Evolutionary conservation across 23 tunicate genomes (phyloP).

Genomic region (Halocynthia roretzi): DNA sequence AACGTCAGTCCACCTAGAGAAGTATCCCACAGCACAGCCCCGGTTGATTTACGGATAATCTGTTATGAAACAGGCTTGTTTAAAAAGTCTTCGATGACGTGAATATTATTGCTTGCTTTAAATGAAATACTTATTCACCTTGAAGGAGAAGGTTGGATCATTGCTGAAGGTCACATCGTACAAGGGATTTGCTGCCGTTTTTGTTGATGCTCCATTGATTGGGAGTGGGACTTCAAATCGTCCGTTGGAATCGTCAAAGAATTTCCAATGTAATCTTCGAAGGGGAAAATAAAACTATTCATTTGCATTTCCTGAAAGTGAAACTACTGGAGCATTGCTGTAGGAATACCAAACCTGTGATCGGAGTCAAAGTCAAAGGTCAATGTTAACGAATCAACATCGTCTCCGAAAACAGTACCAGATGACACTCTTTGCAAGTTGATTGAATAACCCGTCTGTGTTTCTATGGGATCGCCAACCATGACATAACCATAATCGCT

Average conservation of each 20-base stretch:
- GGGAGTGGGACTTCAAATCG: slow-evolving; percentile 86
- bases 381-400: slow-evolving; percentile 53
- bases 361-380: slow-evolving; percentile 81
- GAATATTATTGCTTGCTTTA: background rate
- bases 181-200: slow-evolving; percentile 47
- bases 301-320: background rate
- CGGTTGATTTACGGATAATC: slow-evolving; percentile 72
- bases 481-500: slow-evolving; percentile 71
- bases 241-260: slow-evolving; percentile 35
- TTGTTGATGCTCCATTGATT: slow-evolving; percentile 54
- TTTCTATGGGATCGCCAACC: slow-evolving; percentile 42
- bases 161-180: slow-evolving; percentile 77
- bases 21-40: slow-evolving; percentile 80
- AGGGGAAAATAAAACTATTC: background rate
- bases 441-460: slow-evolving; percentile 49
- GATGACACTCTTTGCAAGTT: slow-evolving; percentile 37
- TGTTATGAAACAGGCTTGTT: background rate
- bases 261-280: slow-evolving; percentile 70
- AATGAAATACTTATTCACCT: slow-evolving; percentile 29
- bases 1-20: slow-evolving; percentile 90
- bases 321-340: no score
- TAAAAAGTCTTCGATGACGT: background rate
- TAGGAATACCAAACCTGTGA: slow-evolving; percentile 29
- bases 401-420: slow-evolving; percentile 64
- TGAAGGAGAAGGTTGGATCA: slow-evolving; percentile 72